Base-by-base conservation (phyloP, 2,888 invertebrate genomes). In the Protophormia terraenovae region DNA sequence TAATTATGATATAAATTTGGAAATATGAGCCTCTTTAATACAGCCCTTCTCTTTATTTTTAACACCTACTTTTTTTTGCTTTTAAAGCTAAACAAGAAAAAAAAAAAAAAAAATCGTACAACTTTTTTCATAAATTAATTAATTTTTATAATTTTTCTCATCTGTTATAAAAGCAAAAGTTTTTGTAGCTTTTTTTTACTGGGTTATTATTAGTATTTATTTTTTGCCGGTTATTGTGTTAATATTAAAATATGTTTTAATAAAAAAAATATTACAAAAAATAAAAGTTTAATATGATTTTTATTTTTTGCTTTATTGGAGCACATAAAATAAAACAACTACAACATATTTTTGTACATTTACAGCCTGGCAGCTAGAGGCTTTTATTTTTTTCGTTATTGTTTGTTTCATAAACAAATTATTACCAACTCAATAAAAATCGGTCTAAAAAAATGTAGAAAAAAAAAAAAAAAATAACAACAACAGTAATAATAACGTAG, bases 391-490 rank as follows among this genome's bases (percentile, higher is more conserved):
- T 76, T 27, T 14, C n/a, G 24, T 35, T 77, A 5, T 27, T 77
- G 71, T 27, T 71, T 71, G 64, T 71, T 55, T 55, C 55, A 69
- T 71, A 82, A 76, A 76, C 82, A 66, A 83, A 83, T 83, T 83
- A 83, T 83, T 83, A 71, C 62, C 55, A 83, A 83, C 76, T 77
- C 82, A 77, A 83, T 83, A 77, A 77, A 66, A 76, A 69, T 60
- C 14, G 62, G 6, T 24, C 71, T 41, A 24, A 62, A 35, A 73
- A 60, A 72, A n/a, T n/a, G n/a, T n/a, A n/a, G n/a, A n/a, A 8
- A 47, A 16, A 19, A 47, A n/a, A 0, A 47, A 32, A 45, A 38
- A 32, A 24, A 22, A 41, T n/a, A 27, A 27, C 12, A 24, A 29
- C 29, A 41, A 4, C 1, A 50, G 10, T 8, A 41, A 41, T 5